phyloP scores from a whole-genome alignment of 2,888 invertebrate genomes.

The Leptura quadrifasciata region DNA sequence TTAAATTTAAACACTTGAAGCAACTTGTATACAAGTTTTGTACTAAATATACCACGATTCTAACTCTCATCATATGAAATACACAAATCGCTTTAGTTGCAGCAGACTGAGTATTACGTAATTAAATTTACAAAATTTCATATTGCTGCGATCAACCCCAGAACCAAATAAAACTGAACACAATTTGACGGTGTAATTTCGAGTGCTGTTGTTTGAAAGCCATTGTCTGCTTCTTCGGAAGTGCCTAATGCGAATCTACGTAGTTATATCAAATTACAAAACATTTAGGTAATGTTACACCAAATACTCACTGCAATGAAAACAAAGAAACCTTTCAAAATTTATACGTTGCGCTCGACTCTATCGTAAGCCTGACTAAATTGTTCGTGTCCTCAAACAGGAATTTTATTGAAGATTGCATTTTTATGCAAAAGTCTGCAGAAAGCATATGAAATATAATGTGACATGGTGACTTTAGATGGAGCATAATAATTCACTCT shows the following conservation, averaged over 20 bases:
- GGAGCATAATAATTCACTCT: not conserved
- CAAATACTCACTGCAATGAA: constrained; percentile 23
- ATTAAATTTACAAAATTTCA: constrained; percentile 30
- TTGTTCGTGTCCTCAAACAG: constrained; percentile 16
- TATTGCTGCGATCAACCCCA: not conserved
- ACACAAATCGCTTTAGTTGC: not conserved
- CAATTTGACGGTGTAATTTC: constrained; percentile 13
- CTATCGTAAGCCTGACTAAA: constrained; percentile 11
- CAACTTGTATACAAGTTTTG: no score
- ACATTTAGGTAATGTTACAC: constrained; percentile 23
- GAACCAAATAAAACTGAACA: constrained; percentile 23
- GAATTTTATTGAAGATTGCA: constrained; percentile 23
- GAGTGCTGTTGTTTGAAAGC: constrained; percentile 6
- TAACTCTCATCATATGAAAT: not conserved
- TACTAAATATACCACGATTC: no score
- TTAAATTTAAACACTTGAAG: no score
- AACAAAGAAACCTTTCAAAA: constrained; percentile 12
- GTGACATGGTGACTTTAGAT: not conserved
- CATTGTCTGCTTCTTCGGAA: constrained; percentile 20
- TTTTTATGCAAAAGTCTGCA: constrained; percentile 28
- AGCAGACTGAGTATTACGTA: not conserved
- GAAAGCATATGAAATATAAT: constrained; percentile 14
- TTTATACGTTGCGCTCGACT: constrained; percentile 24
- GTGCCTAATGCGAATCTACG: constrained; percentile 7
- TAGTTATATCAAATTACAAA: constrained; percentile 29